Evolutionary conservation across 2,113 vertebrate genomes (phyloP), one percentile per base, ranked within the genome.

Genomic region (Thomomys bottae): DNA sequence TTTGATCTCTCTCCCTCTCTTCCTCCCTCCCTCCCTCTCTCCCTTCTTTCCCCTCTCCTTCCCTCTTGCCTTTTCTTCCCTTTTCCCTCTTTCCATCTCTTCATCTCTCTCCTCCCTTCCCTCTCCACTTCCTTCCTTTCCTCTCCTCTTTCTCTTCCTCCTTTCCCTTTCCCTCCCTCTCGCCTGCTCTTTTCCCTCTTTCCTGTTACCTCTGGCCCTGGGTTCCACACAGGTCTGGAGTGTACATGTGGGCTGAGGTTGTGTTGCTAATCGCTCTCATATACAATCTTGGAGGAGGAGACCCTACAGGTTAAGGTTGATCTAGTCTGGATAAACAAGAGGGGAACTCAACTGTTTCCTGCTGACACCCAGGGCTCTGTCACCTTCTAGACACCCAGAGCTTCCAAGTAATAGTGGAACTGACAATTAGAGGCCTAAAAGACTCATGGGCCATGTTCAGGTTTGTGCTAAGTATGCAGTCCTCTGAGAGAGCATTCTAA

Each of bases 311-410:
- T 83, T 71, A 49, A 92, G 95, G 81, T 73, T 97, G 96, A 96
- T 91, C 94, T 97, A 95, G 97, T 98, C 96, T 97, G 95, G 89
- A 92, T 93, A 97, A 97, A 96, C 92, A 96, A 92, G 94, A 95
- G 92, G 95, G 93, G 95, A 93, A 95, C 95, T 94, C 95, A 96
- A 92, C 92, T 76, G 88, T 97, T 98, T 97, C 94, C 96, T 97
- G 84, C 88, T 96, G 95, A 95, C 87, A 93, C 15, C 49, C 17
- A 54, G 49, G 18, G 11, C 49, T 54, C 12, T 54, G 49, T 17
- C 17, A 54, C 49, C 49, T 15, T 94, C 92, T 95, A 89, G 92
- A 96, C 97, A 96, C 83, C 77, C 94, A 83, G 72, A 95, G 64
- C 92, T 97, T 97, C 96, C 95, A 98, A 94, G 94, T 95, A 87